Base-by-base conservation (phyloP, 2,797 vertebrate genomes). In the Thamnophis elegans region DNA sequence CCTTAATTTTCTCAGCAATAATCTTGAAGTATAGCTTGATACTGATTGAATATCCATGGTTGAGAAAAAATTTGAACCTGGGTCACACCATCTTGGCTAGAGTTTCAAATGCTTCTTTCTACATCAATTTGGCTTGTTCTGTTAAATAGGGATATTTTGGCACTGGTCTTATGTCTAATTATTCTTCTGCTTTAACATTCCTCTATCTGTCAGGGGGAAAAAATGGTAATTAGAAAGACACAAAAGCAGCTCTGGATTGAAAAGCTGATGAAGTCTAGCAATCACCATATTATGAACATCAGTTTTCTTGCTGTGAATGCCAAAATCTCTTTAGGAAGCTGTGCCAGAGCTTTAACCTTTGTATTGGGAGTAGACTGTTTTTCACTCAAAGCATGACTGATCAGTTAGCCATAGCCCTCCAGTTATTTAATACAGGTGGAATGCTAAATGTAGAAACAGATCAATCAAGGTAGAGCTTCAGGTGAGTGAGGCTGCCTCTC, bases 331-430 rank as follows among this genome's bases (percentile, higher is more conserved):
- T 78, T 59, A 92, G n/a, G 62, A 92, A 78, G 36, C 88, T 78
- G 26, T 73, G 18, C 56, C 32, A 20, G n/a, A 51, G 42, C 73
- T 25, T 32, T 54, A 42, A 78, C 58, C 25, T 54, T 89, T 32
- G 53, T 85, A 28, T 85, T 62, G 47, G n/a, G 16, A 59, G 28
- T 65, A 5, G 32, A 47, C 54, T 78, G 62, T 88, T 58, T 62
- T 92, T 88, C 87, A 89, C 58, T 59, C 25, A 59, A 89, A 32
- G 68, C n/a, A 92, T 85, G 87, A 85, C 89, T 92, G 14, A 82
- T 92, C 55, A 60, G 20, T 53, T 18, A 65, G 47, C 59, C 32
- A 82, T 60, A 82, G 28, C 42, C 53, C 53, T 73, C 55, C 54
- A 78, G 88, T 85, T 92, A 92, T 59, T 4, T 53, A 89, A 89